phyloP scores from a whole-genome alignment of 2,888 invertebrate genomes.

The Melanargia galathea region DNA sequence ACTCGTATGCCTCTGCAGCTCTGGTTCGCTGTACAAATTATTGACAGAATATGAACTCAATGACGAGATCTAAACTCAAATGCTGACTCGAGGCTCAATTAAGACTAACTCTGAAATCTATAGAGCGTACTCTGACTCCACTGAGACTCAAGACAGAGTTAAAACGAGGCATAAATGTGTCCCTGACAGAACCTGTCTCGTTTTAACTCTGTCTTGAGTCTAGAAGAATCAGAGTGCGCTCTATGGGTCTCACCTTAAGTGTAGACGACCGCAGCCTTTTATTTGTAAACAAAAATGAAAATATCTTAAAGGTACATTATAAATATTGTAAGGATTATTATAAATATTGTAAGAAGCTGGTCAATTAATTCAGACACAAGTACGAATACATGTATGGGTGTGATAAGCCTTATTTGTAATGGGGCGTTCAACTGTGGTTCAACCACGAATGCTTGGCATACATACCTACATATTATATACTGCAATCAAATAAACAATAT shows the following conservation, averaged over 20 bases:
- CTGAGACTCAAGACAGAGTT: too few species aligned
- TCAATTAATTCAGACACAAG: neutral
- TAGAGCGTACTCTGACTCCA: too few species aligned
- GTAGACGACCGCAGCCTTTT: constrained; percentile 19
- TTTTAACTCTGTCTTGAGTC: too few species aligned
- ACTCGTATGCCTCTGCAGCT: too few species aligned
- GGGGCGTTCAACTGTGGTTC: neutral
- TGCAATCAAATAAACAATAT: neutral
- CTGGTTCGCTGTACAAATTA: too few species aligned
- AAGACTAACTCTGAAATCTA: too few species aligned
- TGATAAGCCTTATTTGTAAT: neutral
- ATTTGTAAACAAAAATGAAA: neutral
- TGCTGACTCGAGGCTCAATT: neutral
- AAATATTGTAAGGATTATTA: neutral
- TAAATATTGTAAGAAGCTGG: neutral
- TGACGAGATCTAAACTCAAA: neutral
- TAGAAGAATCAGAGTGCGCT: too few species aligned
- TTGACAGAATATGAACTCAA: neutral
- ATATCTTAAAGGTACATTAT: too few species aligned
- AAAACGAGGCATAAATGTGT: too few species aligned
- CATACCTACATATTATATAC: neutral
- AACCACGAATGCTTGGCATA: neutral
- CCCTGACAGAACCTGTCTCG: too few species aligned
- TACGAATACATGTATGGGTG: constrained; percentile 19
- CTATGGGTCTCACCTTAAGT: too few species aligned